A percentile compares a stretch with the other conserved stretches of the same genome.
phyloP scores from a whole-genome alignment of 2,797 vertebrate genomes.

The Arctocebus calabarensis region DNA sequence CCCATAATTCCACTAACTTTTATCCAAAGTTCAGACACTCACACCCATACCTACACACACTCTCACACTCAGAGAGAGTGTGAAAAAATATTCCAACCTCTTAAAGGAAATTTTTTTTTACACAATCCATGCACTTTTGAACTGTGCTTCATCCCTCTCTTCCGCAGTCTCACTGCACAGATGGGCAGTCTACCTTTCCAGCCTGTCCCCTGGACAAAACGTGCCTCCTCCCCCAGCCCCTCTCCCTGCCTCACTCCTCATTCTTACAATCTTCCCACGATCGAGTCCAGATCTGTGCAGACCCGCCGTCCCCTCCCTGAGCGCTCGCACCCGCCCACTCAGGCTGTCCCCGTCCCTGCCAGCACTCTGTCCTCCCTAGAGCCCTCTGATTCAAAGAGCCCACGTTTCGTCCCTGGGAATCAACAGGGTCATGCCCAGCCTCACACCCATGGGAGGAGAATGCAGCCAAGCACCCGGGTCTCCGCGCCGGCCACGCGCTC shows the following conservation, averaged over 20 bases:
- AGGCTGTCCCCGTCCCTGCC: too few relatives aligned
- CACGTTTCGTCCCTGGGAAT: neutral
- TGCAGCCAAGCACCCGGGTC: accelerated
- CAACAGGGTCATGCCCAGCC: neutral
- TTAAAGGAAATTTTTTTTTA: neutral
- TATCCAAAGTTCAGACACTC: too few relatives aligned
- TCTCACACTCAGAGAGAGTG: too few relatives aligned
- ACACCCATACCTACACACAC: too few relatives aligned
- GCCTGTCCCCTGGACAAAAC: neutral
- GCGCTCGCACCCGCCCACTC: too few relatives aligned
- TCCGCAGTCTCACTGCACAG: neutral
- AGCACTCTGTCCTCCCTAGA: neutral
- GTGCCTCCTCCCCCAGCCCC: too few relatives aligned
- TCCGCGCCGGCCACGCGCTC: too few relatives aligned
- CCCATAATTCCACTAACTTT: too few relatives aligned
- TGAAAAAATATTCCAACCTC: too few relatives aligned
- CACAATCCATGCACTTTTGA: neutral
- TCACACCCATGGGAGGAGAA: neutral
- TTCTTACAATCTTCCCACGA: too few relatives aligned
- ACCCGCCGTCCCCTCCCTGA: too few relatives aligned
- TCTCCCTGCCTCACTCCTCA: neutral
- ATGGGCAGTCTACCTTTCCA: neutral
- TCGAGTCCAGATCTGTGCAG: neutral
- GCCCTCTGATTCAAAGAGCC: too few relatives aligned
- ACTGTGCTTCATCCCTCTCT: neutral